Evolutionary conservation across 2,113 vertebrate genomes (phyloP), one percentile per base, ranked within the genome.

Genomic region (Tautogolabrus adspersus): DNA sequence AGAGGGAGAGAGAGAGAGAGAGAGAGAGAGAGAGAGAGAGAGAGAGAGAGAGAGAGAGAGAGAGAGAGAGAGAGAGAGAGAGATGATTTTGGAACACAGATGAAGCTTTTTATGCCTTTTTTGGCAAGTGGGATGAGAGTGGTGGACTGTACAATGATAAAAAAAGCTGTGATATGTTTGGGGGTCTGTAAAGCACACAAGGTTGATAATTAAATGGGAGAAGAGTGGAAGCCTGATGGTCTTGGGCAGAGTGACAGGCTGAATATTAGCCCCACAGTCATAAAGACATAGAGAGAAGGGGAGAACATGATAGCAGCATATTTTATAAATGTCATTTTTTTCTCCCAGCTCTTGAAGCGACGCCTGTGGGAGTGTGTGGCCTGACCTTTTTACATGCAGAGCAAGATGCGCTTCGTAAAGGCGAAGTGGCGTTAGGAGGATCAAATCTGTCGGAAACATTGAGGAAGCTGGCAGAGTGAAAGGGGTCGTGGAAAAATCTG

Each of bases 321-420:
- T 90, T 86, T 90, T 74, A 81, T 87, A 87, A 85, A 92, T 92
- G 84, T 72, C 75, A 90, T 73, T 87, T 89, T 73, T 89, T 86
- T 85, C 72, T 71, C 60, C 54, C 61, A 65, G 66, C 72, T 83
- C 77, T 87, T 84, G 64, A 81, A 81, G 83, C 67, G 80, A 82
- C 19, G 74, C 68, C 60, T 75, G 82, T 58, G 77, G 75, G 79
- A 79, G 71, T 81, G 62, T 77, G 77, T 22, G 12, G 68, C 64
- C 83, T 91, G 84, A 91, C 87, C 90, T 90, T 92, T 52, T 93
- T 70, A 59, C 34, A 55, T 22, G 21, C 77, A 66, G 60, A 72
- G 56, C 19, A 51, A 75, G 46, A 87, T 49, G 47, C 23, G 77
- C 69, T 22, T 30, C 59, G 63, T 64, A 85, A 83, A 82, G 75